Evolutionary conservation across 23 tunicate genomes (phyloP).

Genomic region (Ascidia mentula): DNA sequence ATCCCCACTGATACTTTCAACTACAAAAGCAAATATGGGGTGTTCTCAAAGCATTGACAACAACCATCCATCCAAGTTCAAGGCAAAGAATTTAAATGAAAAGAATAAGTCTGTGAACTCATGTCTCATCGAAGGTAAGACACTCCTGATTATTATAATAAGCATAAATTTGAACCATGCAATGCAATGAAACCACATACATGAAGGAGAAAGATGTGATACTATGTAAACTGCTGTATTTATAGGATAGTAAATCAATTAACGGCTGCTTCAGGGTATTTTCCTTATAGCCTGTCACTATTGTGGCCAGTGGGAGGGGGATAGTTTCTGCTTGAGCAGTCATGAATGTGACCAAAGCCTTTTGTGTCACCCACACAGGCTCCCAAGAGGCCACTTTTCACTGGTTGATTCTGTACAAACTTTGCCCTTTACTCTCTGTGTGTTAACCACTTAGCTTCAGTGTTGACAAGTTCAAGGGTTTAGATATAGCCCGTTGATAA

Average conservation of each 20-base stretch:
- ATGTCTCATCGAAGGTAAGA: conserved; percentile 69
- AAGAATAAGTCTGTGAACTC: conserved; percentile 59
- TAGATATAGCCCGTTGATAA: neutral
- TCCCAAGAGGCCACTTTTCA: neutral
- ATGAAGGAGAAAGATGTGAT: too few relatives aligned
- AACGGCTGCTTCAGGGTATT: neutral
- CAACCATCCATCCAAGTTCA: conserved; percentile 57
- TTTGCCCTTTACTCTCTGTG: neutral
- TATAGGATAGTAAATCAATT: neutral
- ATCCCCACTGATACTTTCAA: too few relatives aligned
- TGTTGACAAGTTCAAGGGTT: neutral
- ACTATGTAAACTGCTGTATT: neutral
- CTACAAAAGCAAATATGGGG: conserved; percentile 35
- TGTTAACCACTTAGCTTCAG: neutral
- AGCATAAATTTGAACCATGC: too few relatives aligned
- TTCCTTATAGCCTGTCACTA: neutral
- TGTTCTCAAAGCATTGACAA: conserved; percentile 65
- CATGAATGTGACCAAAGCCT: neutral
- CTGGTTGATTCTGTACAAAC: neutral
- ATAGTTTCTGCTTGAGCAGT: neutral
- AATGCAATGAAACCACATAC: too few relatives aligned
- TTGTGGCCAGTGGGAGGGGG: neutral
- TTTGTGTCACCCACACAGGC: neutral
- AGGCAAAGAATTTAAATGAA: conserved; percentile 71
- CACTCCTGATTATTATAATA: too few relatives aligned